Percentiles rank a stretch among this genome's conserved stretches.
phyloP scores from a whole-genome alignment of 1,140 invertebrate species.

The Aplysia californica region DNA sequence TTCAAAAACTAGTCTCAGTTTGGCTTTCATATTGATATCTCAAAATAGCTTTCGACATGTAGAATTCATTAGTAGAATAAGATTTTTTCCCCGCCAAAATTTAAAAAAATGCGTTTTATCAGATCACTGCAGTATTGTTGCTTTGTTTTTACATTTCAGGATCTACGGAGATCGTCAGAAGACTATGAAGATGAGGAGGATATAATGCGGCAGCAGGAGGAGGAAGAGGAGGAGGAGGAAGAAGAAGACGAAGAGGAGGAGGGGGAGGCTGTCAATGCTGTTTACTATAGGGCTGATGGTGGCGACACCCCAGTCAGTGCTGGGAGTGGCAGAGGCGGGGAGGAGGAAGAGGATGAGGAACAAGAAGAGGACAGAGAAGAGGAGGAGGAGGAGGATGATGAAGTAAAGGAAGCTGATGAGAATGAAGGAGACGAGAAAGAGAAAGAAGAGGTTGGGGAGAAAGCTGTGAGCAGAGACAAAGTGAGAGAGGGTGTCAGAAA shows the following conservation, averaged over 20 bases:
- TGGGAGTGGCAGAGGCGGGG: background rate
- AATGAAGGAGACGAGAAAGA: conserved; percentile 20
- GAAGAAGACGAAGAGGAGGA: conserved; percentile 11
- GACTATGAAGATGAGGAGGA: too few species aligned
- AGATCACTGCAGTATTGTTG: too few species aligned
- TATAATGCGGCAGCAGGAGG: too few species aligned
- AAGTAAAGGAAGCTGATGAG: conserved; percentile 14
- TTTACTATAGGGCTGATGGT: conserved; percentile 24
- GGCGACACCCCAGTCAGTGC: conserved; percentile 5
- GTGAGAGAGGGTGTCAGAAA: too few species aligned
- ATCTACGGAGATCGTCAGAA: too few species aligned
- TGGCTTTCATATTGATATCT: too few species aligned
- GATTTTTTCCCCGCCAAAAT: too few species aligned
- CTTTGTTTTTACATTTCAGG: too few species aligned
- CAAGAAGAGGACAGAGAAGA: background rate
- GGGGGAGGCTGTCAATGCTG: background rate
- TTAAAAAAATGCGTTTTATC: too few species aligned
- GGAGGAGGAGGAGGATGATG: background rate
- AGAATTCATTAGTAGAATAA: too few species aligned
- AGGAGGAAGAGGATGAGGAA: background rate
- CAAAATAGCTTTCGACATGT: too few species aligned
- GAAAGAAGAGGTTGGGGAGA: background rate
- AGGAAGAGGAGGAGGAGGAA: conserved; percentile 19
- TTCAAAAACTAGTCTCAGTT: too few species aligned
- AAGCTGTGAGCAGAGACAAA: conserved; percentile 13